Conservation (phyloP, 2,113 vertebrate species). For the Atrichornis clamosus region DNA sequence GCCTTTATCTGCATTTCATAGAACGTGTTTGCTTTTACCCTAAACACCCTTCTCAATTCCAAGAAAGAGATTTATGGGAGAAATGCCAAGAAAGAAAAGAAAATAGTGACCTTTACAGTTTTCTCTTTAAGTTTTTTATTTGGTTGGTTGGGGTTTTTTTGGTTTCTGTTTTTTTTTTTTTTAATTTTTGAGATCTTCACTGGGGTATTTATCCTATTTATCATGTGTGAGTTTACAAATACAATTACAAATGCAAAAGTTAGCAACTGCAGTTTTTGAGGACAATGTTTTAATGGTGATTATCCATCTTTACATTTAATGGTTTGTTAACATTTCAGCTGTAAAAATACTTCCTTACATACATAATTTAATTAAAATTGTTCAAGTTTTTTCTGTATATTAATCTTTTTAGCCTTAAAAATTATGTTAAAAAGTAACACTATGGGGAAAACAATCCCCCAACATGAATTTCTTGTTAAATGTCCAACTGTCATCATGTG, state of each 20-base stretch:
- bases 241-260: neutral
- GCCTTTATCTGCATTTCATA: neutral
- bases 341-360: neutral
- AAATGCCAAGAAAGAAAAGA: neutral
- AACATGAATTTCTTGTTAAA: neutral
- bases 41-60: neutral
- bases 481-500: neutral
- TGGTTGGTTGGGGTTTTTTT: too few relatives aligned
- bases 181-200: neutral
- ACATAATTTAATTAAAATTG: neutral
- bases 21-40: neutral
- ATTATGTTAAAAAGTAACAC: neutral
- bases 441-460: rapidly evolving
- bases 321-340: neutral
- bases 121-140: neutral
- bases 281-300: neutral
- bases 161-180: neutral
- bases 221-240: neutral
- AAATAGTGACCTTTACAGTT: neutral
- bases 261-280: neutral
- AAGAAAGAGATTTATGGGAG: neutral
- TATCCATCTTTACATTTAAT: neutral
- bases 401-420: neutral
- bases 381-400: neutral
- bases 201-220: neutral